Evolutionary conservation across 2,797 vertebrate genomes (phyloP).

Genomic region (Catostomus latipinnis): DNA sequence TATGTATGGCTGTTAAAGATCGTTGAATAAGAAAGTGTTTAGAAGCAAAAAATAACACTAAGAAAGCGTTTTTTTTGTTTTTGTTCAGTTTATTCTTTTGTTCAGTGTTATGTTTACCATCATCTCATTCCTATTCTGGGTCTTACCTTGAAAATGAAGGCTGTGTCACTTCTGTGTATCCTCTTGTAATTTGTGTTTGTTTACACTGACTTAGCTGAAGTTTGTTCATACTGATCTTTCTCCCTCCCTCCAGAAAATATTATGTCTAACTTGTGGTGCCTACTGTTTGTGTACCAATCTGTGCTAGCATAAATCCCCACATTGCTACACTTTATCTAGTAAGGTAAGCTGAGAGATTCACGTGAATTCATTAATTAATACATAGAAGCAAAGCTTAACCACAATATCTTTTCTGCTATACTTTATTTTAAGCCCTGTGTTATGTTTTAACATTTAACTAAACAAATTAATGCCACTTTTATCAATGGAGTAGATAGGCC

Average conservation of each 20-base stretch:
- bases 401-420: too few species aligned
- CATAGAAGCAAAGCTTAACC: too few species aligned
- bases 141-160: not conserved
- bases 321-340: constrained; percentile 9
- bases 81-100: not conserved
- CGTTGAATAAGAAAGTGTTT: too few species aligned
- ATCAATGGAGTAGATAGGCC: too few species aligned
- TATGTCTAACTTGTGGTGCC: constrained; percentile 34
- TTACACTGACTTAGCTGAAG: constrained; percentile 34
- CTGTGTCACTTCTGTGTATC: not conserved
- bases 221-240: constrained; percentile 37
- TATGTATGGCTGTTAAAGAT: too few species aligned
- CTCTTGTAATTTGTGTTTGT: constrained; percentile 46
- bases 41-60: too few species aligned
- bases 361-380: constrained; percentile 9
- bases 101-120: constrained; percentile 22
- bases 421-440: too few species aligned
- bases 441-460: too few species aligned
- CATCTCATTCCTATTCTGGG: not conserved
- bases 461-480: too few species aligned
- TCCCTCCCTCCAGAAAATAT: constrained; percentile 32
- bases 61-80: too few species aligned
- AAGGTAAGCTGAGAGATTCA: constrained; percentile 8
- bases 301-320: constrained; percentile 18
- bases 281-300: constrained; percentile 25